Percentiles rank a stretch among this genome's conserved stretches.
Conservation (phyloP, 2,113 vertebrate genomes). For the Pelodiscus sinensis region DNA sequence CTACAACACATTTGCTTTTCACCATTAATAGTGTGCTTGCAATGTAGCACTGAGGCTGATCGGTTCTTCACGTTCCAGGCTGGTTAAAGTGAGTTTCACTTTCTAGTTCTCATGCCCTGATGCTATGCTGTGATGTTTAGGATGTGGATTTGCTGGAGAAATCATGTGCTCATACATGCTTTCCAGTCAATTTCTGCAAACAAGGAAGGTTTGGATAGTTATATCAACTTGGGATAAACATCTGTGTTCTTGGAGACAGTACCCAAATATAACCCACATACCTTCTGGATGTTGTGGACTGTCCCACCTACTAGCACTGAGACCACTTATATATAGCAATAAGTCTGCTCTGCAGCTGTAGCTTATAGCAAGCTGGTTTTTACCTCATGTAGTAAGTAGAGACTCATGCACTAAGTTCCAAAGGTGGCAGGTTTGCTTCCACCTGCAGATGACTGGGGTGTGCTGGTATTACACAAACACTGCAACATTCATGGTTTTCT, state of each 20-base stretch:
- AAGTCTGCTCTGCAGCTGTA: too few species aligned
- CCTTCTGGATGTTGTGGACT: too few species aligned
- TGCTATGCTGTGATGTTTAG: background rate
- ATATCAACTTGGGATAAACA: background rate
- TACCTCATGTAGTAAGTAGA: too few species aligned
- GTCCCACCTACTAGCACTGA: too few species aligned
- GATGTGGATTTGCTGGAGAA: background rate
- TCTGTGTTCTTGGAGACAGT: background rate
- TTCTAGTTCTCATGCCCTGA: background rate
- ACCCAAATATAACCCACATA: background rate
- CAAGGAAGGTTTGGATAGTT: fast-evolving
- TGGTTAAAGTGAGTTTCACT: slow-evolving; percentile 26
- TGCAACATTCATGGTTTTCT: background rate
- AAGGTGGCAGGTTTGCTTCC: too few species aligned
- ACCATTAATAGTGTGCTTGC: slow-evolving; percentile 28
- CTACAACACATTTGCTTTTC: slow-evolving; percentile 24
- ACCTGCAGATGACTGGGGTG: too few species aligned
- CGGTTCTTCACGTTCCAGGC: background rate
- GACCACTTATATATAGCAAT: too few species aligned
- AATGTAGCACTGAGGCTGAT: slow-evolving; percentile 17
- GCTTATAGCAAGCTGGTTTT: too few species aligned
- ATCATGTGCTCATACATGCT: background rate
- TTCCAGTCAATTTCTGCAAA: background rate
- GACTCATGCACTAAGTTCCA: too few species aligned
- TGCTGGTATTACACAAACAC: background rate